A percentile compares a stretch with the other conserved stretches of the same genome.
These are phyloP conservation scores for Nylanderia fulva DNA, from an alignment of 1,140 invertebrate species.

Conservation along the genomic window DNA sequence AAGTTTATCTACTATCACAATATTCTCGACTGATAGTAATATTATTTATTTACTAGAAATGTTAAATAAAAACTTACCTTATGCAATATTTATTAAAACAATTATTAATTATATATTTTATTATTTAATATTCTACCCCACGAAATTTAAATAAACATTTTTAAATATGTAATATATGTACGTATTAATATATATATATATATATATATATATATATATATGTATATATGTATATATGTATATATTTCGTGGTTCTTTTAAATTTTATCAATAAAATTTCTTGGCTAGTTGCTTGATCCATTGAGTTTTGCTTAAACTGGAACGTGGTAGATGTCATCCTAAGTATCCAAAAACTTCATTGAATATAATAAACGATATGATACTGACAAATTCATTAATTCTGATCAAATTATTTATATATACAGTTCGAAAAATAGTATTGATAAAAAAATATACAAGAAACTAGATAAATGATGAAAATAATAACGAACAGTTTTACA, in stretches of 20 bases:
- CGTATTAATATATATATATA: not conserved
- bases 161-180: not conserved
- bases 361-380: not conserved
- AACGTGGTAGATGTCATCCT: conserved; percentile 38
- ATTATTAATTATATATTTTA: not conserved
- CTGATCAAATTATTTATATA: not conserved
- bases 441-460: not conserved
- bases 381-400: not conserved
- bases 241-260: not conserved
- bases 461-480: not conserved
- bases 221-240: not conserved
- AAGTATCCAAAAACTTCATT: not conserved
- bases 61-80: not conserved
- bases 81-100: not conserved
- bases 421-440: not conserved
- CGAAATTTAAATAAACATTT: not conserved
- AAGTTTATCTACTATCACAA: conserved; percentile 35
- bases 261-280: not conserved
- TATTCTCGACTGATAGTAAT: conserved; percentile 46
- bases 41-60: not conserved
- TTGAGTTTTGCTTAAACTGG: not conserved
- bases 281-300: conserved; percentile 13
- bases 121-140: not conserved
- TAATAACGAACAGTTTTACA: not conserved
- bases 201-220: not conserved